Evolutionary conservation across 1,140 invertebrate species (phyloP), one percentile per base, ranked within the genome.

Genomic region (Heliothis virescens): DNA sequence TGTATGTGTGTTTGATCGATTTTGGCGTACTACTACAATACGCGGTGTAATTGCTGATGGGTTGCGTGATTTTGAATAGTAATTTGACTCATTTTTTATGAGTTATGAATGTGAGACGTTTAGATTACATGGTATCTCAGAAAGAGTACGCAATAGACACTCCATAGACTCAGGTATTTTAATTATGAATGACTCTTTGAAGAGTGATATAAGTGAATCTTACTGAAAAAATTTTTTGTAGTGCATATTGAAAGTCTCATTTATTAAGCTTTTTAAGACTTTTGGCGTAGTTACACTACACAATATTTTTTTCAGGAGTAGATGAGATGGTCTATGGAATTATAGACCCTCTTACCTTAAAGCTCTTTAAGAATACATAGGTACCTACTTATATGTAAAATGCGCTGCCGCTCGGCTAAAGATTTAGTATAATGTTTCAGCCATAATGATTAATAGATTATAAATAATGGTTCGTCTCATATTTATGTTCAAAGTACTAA

Each of bases 1-100:
- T 53, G 59, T 65, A 16, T 76, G 18, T 78, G 16, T 67, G 34
- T 57, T 78, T 78, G 53, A 78, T 78, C 75, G 53, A 69, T 55
- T 57, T 78, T 69, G 75, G 34, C 50, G 50, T 13, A 62, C 75
- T 78, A 78, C 75, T 52, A 57, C 9, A 47, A 67, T 78, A 78
- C 75, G 75, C 63, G 16, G 21, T 67, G 57, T 48, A 52, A 63
- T 52, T 76, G 9, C 52, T 41, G 53, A 53, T 72, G 18, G 50
- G 65, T 10, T 69, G 3, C 5, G 65, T 29, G 48, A 52, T 71
- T 71, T 29, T 0, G 21, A 13, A 29, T 41, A n/a, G 10, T 72
- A 34, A 48, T 57, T 72, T n/a, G 52, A 72, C 0, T 72, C 10
- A 34, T 72, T 71, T 13, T 71, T n/a, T 15, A 21, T 3, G 2